Base-by-base conservation (phyloP, 2,113 vertebrate species). In the Notothenia rossii region DNA sequence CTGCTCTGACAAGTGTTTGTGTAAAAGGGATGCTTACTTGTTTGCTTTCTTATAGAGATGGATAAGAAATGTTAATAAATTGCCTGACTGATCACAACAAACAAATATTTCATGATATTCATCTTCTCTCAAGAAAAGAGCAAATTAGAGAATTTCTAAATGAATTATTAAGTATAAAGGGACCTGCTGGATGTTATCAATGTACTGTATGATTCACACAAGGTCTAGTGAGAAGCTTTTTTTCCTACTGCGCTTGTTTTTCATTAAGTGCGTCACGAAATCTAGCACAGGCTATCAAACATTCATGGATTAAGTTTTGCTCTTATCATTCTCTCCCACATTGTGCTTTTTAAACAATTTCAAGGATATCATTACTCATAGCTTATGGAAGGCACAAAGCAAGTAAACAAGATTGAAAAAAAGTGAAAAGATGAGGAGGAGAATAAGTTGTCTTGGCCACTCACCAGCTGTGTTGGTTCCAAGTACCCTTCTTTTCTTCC, bases 401-500 rank as follows among this genome's bases (percentile, higher is more conserved):
- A 48, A 54, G 18, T 33, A 75, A 72, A 70, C 29, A 62, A 63
- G 25, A 72, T 49, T 49, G 8, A 63, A 36, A 54, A 70, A 60
- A 33, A 67, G 48, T 43, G 54, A 7, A 76, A 50, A 69, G 49
- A 77, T 46, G 7, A 81, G 50, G 63, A 72, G 50, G 5, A 61
- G 84, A 72, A 73, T 51, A 29, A 15, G 40, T 40, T 13, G 10
- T 62, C 66, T 77, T 75, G 71, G 74, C 48, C 40, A 77, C 90
- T 91, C 68, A 94, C 92, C 83, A 75, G 45, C 62, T 54, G 68
- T 46, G 51, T 77, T 71, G 20, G 61, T 43, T 87, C 90, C 82
- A 86, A 76, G 81, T 43, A 85, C 36, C 15, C 71, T 56, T 86
- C 90, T 90, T 82, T 69, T 93, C 61, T 48, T 89, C 78, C 89